Evolutionary conservation across 2,888 invertebrate species (phyloP), one percentile per base, ranked within the genome.

Genomic region (Pristionchus exspectatus): DNA sequence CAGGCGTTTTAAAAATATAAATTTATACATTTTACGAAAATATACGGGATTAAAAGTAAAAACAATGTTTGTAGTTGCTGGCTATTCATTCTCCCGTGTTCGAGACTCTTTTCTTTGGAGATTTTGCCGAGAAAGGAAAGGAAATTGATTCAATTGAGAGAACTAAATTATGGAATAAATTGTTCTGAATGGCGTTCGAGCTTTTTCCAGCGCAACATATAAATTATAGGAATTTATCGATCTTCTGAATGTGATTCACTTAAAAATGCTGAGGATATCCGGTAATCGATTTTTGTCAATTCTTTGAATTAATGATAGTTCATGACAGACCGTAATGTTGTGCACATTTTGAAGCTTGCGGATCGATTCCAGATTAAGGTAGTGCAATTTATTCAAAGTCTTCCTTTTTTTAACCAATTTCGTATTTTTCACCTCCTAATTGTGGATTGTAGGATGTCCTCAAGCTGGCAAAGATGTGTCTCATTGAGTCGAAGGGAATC

Each of bases 101-200:
- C 3, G 21, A 74, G 2, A 18, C 38, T 18, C 12, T 74, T 4
- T 33, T 74, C 30, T 74, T 74, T 18, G 72, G 33, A 74, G 18
- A 74, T 74, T 74, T 38, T 21, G 72, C n/a, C 30, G 72, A 74
- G 72, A 74, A 74, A 18, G 72, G 38, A 30, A 74, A 74, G 33
- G 72, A 74, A 7, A 38, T 54, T 5, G 38, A 38, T 3, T 38
- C 38, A 38, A 38, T 3, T 38, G 38, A 38, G 38, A 38, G 38
- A 38, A 38, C 38, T 38, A 2, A 38, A 38, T 38, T 38, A 38
- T 38, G 38, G 38, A 38, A 5, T 38, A 5, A 38, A 38, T 38
- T 38, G 38, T 38, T 38, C 38, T 38, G 38, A 38, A 38, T 38
- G 38, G 38, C 38, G 38, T 38, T 38, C 38, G 38, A 38, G 38